phyloP scores from a whole-genome alignment of 2,888 invertebrate species.

The Epinotia bilunana region DNA sequence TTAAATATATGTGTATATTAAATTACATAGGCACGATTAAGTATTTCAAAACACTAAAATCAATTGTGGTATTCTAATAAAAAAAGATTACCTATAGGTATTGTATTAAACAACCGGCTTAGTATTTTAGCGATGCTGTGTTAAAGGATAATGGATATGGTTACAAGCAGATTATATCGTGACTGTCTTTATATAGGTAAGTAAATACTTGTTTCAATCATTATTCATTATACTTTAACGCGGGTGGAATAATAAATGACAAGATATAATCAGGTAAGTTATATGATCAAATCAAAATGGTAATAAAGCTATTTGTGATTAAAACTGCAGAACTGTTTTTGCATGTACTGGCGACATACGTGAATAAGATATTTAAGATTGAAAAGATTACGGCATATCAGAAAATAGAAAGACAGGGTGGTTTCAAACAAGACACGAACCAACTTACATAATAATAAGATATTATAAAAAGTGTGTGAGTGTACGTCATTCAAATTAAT shows the following conservation, averaged over 20 bases:
- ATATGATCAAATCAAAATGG: not conserved
- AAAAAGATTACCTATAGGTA: not conserved
- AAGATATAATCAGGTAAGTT: not conserved
- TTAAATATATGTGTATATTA: no score
- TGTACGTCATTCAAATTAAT: not conserved
- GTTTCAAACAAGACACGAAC: conserved; percentile 56
- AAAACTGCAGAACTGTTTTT: conserved; percentile 18
- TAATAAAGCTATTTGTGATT: conserved; percentile 24
- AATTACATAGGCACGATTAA: not conserved
- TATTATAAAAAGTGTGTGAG: conserved; percentile 27
- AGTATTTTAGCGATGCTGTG: not conserved
- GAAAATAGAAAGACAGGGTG: conserved; percentile 65
- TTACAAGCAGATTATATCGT: not conserved
- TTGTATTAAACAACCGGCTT: not conserved
- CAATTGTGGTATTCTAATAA: not conserved
- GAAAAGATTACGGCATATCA: conserved; percentile 41
- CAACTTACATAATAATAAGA: conserved; percentile 44
- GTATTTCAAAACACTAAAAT: not conserved
- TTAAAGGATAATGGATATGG: not conserved
- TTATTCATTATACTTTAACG: conserved; percentile 14
- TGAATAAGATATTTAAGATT: conserved; percentile 35
- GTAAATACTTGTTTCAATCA: not conserved
- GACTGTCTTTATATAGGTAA: not conserved
- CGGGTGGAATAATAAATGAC: not conserved
- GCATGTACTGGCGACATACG: conserved; percentile 50